A percentile compares a stretch with the other conserved stretches of the same genome.
Conservation (phyloP, 2,797 vertebrate genomes). For the Acanthurus lineatus region DNA sequence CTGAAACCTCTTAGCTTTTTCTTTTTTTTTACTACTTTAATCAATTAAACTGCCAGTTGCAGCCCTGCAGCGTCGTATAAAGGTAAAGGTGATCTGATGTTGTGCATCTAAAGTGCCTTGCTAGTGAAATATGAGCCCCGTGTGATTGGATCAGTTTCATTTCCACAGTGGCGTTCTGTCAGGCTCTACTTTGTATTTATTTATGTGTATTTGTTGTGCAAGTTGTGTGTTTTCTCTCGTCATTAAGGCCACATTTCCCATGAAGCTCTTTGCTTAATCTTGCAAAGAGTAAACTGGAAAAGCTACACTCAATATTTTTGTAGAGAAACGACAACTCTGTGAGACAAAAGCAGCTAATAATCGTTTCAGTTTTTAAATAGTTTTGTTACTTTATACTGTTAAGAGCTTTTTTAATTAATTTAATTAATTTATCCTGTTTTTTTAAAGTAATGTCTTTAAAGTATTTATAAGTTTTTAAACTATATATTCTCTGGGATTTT, state of each 20-base stretch:
- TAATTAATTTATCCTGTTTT: background rate
- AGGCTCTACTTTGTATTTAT: background rate
- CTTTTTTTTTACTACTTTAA: no score
- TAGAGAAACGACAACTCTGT: background rate
- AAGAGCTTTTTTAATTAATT: background rate
- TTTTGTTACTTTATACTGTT: background rate
- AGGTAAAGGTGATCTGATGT: background rate
- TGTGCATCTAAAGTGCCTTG: background rate
- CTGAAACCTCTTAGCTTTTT: no score
- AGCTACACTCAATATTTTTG: no score
- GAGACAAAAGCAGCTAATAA: background rate
- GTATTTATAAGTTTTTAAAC: no score
- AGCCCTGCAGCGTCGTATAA: no score
- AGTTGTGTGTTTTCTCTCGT: conserved; percentile 1
- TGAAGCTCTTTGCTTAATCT: background rate
- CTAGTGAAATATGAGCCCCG: background rate
- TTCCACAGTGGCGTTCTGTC: conserved; percentile 18
- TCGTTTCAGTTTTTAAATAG: no score
- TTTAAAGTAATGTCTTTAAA: no score
- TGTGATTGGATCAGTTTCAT: background rate
- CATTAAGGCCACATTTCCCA: conserved; percentile 19
- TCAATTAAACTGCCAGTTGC: no score
- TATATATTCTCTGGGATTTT: no score
- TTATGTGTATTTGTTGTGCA: background rate
- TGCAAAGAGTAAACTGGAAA: no score